phyloP scores from a whole-genome alignment of 92 coral and sea anemone genomes.

The Plumapathes pennacea region DNA sequence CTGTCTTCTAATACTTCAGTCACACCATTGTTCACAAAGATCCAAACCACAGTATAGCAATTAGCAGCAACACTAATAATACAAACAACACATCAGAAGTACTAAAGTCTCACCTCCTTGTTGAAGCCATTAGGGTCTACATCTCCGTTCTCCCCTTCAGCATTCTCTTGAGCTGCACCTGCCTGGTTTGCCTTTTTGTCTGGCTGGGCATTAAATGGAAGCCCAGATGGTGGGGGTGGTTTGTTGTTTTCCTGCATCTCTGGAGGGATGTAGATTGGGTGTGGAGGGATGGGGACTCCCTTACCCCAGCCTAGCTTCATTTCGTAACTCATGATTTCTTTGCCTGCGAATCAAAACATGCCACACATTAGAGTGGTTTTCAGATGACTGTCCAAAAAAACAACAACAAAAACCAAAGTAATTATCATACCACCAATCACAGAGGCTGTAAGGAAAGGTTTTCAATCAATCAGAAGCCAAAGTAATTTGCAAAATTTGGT shows the following conservation, averaged over 20 bases:
- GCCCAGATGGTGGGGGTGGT: constrained; percentile 98
- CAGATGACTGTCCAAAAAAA: not conserved
- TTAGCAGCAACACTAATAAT: not conserved
- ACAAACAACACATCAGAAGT: not conserved
- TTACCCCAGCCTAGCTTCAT: constrained; percentile 99
- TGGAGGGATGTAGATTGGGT: constrained; percentile 98
- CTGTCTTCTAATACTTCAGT: too few relatives aligned
- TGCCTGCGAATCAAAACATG: constrained; percentile 60
- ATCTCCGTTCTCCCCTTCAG: constrained; percentile 37
- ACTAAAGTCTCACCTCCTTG: constrained; percentile 68
- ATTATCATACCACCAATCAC: too few relatives aligned
- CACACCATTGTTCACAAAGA: too few relatives aligned
- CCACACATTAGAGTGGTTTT: too few relatives aligned
- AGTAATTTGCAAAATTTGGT: too few relatives aligned
- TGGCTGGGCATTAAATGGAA: constrained; percentile 94
- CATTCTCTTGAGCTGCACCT: constrained; percentile 32
- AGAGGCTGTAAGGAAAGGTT: too few relatives aligned
- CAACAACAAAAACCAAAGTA: not conserved
- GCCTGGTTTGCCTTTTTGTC: constrained; percentile 53
- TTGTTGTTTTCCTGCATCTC: constrained; percentile 95
- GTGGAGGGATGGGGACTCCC: constrained; percentile 98
- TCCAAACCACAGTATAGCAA: too few relatives aligned
- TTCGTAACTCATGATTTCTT: constrained; percentile 92
- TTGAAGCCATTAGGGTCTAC: constrained; percentile 84
- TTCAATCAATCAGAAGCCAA: too few relatives aligned